Percentiles rank a stretch among this genome's conserved stretches.
Conservation (phyloP, 2,888 invertebrate species). For the Rotaria socialis region DNA sequence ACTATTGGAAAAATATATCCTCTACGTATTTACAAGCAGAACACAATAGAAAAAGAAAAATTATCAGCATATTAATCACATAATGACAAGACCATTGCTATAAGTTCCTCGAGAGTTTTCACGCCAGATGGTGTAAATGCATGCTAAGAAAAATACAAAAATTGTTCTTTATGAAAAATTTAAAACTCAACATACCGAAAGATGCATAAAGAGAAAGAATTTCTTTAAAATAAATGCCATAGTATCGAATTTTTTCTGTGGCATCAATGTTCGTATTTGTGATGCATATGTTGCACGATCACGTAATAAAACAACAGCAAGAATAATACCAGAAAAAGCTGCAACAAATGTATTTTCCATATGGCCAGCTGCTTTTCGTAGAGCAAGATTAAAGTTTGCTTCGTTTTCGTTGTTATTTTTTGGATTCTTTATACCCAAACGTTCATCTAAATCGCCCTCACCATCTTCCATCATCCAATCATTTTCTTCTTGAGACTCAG, state of each 20-base stretch:
- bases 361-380: background rate
- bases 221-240: conserved; percentile 19
- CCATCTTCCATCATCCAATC: conserved; percentile 24
- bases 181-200: background rate
- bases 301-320: background rate
- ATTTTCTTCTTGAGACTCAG: conserved; percentile 3
- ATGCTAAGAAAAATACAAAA: background rate
- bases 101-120: background rate
- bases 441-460: background rate
- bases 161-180: no score
- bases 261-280: background rate
- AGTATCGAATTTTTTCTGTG: background rate
- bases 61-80: background rate
- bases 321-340: background rate
- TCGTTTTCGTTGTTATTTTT: background rate
- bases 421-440: background rate
- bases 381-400: background rate
- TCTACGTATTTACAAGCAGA: background rate
- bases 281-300: background rate
- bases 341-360: conserved; percentile 18
- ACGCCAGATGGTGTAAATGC: conserved; percentile 13
- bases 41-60: background rate
- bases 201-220: background rate
- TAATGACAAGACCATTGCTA: background rate
- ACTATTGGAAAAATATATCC: background rate